These are phyloP conservation scores for Myrmecobius fasciatus DNA, from an alignment of 2,113 vertebrate species.

Conservation along the genomic window DNA sequence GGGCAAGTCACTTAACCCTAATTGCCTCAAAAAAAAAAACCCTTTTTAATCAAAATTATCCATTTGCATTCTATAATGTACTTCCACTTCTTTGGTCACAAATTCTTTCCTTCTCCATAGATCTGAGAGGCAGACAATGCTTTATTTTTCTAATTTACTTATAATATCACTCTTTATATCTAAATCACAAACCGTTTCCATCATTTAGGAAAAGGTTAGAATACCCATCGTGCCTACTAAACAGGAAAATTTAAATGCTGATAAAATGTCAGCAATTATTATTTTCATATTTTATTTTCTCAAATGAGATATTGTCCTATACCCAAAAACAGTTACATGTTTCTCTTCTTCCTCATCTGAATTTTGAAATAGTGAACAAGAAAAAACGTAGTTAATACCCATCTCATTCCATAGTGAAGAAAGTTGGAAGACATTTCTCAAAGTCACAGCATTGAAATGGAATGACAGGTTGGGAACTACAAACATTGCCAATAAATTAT, in stretches of 20 bases:
- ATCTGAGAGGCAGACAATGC: too few relatives aligned
- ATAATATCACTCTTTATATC: too few relatives aligned
- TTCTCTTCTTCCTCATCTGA: not conserved
- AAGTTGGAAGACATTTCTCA: not conserved
- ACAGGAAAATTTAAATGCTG: not conserved
- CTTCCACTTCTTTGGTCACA: too few relatives aligned
- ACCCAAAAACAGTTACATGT: not conserved
- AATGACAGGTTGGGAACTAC: not conserved
- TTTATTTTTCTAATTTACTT: too few relatives aligned
- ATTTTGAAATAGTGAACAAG: not conserved
- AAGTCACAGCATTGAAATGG: not conserved
- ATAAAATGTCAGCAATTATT: not conserved
- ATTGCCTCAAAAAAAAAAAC: too few relatives aligned
- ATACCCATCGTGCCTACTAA: not conserved
- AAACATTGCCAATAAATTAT: not conserved
- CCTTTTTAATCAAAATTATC: too few relatives aligned
- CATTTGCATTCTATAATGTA: too few relatives aligned
- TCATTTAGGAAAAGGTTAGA: not conserved
- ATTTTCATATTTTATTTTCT: not conserved
- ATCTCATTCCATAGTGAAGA: not conserved
- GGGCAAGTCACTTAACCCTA: too few relatives aligned
- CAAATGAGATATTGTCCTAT: conserved; percentile 13
- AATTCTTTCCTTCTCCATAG: too few relatives aligned
- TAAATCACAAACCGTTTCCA: not conserved
- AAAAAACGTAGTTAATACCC: not conserved